Conservation (phyloP, 35 echinoderm and acorn worm genomes). For the Apostichopus parvimensis region DNA sequence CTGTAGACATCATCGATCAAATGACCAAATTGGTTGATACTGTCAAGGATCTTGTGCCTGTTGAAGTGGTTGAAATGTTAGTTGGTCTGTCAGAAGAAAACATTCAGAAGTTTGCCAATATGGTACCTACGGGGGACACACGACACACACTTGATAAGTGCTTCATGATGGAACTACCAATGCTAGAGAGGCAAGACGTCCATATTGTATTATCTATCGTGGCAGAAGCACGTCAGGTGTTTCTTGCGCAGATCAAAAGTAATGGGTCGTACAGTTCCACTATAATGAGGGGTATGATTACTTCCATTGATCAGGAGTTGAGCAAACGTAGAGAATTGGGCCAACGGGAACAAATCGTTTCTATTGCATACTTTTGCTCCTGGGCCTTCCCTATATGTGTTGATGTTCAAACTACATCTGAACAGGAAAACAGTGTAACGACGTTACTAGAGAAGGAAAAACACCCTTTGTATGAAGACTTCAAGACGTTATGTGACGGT, state of each 20-base stretch:
- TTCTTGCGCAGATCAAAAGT: conserved; percentile 22
- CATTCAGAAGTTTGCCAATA: not conserved
- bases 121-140: not conserved
- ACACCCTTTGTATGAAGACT: not conserved
- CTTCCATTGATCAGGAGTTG: not conserved
- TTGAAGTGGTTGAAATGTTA: not conserved
- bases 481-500: not conserved
- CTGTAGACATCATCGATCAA: conserved; percentile 33
- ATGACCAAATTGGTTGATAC: not conserved
- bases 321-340: too few species aligned
- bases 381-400: conserved; percentile 32
- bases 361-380: conserved; percentile 17
- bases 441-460: conserved; percentile 21
- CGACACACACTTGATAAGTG: conserved; percentile 7
- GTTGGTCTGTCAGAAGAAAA: not conserved
- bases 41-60: not conserved
- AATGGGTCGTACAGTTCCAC: not conserved
- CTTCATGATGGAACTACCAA: conserved; percentile 8
- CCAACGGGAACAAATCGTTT: too few species aligned
- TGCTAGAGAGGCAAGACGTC: not conserved
- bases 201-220: too few species aligned
- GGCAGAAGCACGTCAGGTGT: not conserved
- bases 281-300: not conserved
- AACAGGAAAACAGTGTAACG: conserved; percentile 14
- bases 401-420: not conserved